These are phyloP conservation scores for Puntigrus tetrazona DNA, from an alignment of 2,113 vertebrate species.

Conservation along the genomic window DNA sequence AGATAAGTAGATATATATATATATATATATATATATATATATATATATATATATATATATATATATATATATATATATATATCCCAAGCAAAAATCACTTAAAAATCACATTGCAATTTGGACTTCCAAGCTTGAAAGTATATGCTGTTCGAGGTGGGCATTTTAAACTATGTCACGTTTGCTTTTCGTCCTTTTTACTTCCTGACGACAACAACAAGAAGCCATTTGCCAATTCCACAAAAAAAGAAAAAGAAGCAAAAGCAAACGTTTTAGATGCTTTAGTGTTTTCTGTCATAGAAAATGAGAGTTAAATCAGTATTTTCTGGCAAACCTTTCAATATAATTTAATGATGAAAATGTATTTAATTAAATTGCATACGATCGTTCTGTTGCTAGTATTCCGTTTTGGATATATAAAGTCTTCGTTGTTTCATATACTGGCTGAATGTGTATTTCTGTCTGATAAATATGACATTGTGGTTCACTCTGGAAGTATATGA, in stretches of 20 bases:
- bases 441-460: background rate
- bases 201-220: constrained; percentile 1
- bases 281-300: background rate
- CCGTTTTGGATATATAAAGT: background rate
- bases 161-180: background rate
- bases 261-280: too few species aligned
- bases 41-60: too few species aligned
- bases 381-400: background rate
- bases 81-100: background rate
- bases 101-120: background rate
- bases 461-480: background rate
- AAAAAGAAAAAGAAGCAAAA: background rate
- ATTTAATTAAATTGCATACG: background rate
- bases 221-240: background rate
- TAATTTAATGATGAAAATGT: background rate
- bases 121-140: background rate
- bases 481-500: background rate
- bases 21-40: too few species aligned
- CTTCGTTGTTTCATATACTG: background rate
- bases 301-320: background rate
- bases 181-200: background rate
- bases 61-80: too few species aligned
- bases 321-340: background rate
- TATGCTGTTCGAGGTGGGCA: background rate
- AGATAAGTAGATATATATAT: too few species aligned